Base-by-base conservation (phyloP, 2,797 vertebrate genomes). In the Poecilia velifera region DNA sequence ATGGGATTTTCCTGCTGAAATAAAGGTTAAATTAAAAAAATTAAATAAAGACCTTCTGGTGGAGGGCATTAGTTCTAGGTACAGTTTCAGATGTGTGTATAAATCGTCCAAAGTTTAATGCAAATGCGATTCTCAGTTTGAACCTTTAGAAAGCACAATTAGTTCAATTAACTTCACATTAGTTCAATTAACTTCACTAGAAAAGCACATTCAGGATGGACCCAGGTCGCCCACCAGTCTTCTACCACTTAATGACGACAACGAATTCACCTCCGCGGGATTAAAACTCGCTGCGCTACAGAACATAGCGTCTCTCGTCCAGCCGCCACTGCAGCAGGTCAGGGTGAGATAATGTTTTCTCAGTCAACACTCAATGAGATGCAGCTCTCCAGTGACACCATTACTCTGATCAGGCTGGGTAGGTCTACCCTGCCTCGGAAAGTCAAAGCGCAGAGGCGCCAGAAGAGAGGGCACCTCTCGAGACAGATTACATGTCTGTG, bases 281-380 rank as follows among this genome's bases (percentile, higher is more conserved):
- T 93, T 91, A 90, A 90, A 92, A 91, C 86, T 74, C 81, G 9
- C 72, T 72, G 83, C 76, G 87, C 86, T 89, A 90, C 88, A 92
- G 88, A 92, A 76, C 77, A 20, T 22, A 53, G 31, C 59, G 70
- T 87, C 77, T 71, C 74, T 76, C 82, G 78, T 82, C 55, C 70
- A 92, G 91, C 90, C 88, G 82, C 85, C 12, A 55, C 74, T 77
- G 89, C 78, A 41, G 77, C 22, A 55, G 83, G 82, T 91, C 80
- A 81, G 83, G 64, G 89, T 86, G 90, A 92, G 91, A 92, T 93
- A 91, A 93, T 94, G 92, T 94, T 94, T 93, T 93, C 91, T 88
- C 87, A 90, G 89, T 90, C 89, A 89, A 90, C 82, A 87, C 87
- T 89, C 90, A 83, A 89, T 89, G 91, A 94, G 90, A 93, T 89